Percentiles rank a stretch among this genome's conserved stretches.
Evolutionary conservation across 2,888 invertebrate species (phyloP).

Genomic region (Eumacrocentrus americanus): DNA sequence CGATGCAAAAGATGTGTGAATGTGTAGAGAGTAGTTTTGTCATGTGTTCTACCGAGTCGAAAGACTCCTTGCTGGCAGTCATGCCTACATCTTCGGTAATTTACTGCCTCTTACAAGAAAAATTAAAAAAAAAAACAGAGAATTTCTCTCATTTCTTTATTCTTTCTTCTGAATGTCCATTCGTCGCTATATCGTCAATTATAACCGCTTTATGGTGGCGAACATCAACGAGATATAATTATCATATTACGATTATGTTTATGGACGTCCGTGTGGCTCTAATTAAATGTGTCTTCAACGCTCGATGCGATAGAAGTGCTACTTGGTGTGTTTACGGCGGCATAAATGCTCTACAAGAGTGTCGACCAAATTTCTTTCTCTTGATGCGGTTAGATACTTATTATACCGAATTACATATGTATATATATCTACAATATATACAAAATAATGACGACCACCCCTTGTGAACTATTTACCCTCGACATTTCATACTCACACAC

Average conservation of each 20-base stretch:
- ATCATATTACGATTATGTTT: conserved; percentile 54
- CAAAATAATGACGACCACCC: background rate
- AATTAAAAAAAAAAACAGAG: background rate
- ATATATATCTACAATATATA: no score
- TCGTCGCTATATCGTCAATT: background rate
- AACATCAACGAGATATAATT: conserved; percentile 43
- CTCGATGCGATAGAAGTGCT: conserved; percentile 12
- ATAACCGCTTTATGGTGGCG: conserved; percentile 27
- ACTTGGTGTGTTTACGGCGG: conserved; percentile 37
- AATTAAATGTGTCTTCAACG: conserved; percentile 46
- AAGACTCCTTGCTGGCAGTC: background rate
- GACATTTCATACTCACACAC: background rate
- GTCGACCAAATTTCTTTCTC: conserved; percentile 5
- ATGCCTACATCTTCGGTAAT: background rate
- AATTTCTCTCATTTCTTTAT: background rate
- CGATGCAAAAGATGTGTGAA: background rate
- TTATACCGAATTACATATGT: no score
- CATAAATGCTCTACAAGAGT: conserved; percentile 19
- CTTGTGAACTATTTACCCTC: background rate
- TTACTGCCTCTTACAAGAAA: background rate
- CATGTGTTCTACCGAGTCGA: background rate
- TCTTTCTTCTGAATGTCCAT: background rate
- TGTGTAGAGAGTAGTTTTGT: background rate
- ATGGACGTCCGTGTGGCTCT: conserved; percentile 40
- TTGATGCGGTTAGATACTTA: no score